Percentiles rank a stretch among this genome's conserved stretches.
phyloP scores from a whole-genome alignment of 2,797 vertebrate genomes.

The Semaprochilodus insignis region DNA sequence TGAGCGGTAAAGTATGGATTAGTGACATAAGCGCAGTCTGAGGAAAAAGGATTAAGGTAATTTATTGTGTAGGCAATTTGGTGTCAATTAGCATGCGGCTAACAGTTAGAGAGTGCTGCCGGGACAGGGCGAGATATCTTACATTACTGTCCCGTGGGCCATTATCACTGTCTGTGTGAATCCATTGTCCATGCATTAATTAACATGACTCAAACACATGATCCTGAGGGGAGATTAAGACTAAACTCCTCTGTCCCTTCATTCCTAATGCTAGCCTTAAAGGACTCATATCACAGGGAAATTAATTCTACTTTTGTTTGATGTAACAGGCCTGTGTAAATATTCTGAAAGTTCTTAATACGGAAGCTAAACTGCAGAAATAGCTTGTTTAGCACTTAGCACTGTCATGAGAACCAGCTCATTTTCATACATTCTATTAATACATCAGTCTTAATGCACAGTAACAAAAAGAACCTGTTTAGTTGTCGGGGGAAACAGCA shows the following conservation, averaged over 20 bases:
- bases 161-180: constrained; percentile 20
- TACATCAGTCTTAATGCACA: too few species aligned
- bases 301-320: neutral
- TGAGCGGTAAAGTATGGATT: constrained; percentile 7
- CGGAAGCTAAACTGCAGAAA: too few species aligned
- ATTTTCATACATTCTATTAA: too few species aligned
- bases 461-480: too few species aligned
- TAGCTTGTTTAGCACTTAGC: too few species aligned
- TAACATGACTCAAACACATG: neutral
- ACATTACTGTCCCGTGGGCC: constrained; percentile 5
- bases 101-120: constrained; percentile 39
- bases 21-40: neutral
- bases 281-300: neutral
- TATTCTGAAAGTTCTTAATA: too few species aligned
- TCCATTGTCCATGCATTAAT: constrained; percentile 9
- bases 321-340: neutral
- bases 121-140: constrained; percentile 14
- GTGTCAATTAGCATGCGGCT: constrained; percentile 6
- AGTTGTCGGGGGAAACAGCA: too few species aligned
- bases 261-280: neutral
- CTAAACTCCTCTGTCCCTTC: neutral
- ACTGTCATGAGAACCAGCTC: too few species aligned
- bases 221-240: constrained; percentile 3
- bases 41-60: constrained; percentile 12
- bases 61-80: constrained; percentile 13